Conservation (phyloP, 2,113 vertebrate genomes). For the Leptodactylus fuscus region DNA sequence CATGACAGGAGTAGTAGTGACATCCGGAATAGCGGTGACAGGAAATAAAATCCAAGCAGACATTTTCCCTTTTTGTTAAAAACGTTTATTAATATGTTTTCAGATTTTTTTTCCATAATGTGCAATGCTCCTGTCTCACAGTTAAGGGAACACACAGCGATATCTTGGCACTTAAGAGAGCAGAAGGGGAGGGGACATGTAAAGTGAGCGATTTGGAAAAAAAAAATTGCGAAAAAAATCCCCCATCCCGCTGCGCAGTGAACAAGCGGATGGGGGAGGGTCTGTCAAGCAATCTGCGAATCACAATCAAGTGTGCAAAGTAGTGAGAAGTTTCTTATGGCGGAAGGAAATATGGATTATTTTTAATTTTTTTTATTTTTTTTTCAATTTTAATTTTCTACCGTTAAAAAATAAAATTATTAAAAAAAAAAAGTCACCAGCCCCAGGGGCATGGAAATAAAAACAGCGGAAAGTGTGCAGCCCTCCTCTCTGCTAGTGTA, state of each 20-base stretch:
- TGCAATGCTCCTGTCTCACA: conserved; percentile 58
- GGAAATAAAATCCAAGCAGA: not conserved
- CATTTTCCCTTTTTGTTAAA: conserved; percentile 49
- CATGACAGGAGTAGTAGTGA: no score
- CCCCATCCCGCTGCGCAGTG: not conserved
- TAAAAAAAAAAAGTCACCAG: conserved; percentile 33
- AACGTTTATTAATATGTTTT: conserved; percentile 58
- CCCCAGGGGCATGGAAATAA: not conserved
- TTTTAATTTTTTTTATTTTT: conserved; percentile 50
- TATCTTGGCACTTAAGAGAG: conserved; percentile 60
- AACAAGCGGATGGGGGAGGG: not conserved
- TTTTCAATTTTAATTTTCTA: conserved; percentile 47
- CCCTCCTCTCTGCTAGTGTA: conserved; percentile 35
- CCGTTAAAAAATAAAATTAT: conserved; percentile 54
- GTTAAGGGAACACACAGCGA: conserved; percentile 59
- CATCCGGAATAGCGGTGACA: not conserved
- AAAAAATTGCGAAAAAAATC: conserved; percentile 24
- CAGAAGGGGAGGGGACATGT: conserved; percentile 35
- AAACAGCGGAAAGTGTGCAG: conserved; percentile 3
- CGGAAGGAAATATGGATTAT: conserved; percentile 30
- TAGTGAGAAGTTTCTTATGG: conserved; percentile 36
- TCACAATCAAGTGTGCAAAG: conserved; percentile 39
- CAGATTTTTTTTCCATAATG: conserved; percentile 39
- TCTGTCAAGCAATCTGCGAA: conserved; percentile 17
- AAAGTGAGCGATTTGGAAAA: not conserved